These are phyloP conservation scores for Calidris pygmaea DNA, from an alignment of 2,113 vertebrate genomes.

Conservation along the genomic window DNA sequence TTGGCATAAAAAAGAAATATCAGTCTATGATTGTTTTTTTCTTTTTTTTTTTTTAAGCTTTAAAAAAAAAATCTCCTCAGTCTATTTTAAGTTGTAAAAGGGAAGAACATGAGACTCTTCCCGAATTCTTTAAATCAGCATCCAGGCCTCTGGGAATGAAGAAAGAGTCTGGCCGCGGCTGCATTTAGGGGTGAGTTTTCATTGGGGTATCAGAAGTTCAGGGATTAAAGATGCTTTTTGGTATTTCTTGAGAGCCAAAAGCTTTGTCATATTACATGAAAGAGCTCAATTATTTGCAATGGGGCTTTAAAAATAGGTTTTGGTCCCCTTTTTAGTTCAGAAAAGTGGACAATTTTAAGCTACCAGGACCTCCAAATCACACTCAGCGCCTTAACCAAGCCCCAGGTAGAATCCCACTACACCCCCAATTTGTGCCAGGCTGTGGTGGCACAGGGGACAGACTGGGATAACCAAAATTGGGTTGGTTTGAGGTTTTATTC, in stretches of 20 bases:
- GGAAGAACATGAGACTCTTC: constrained; percentile 50
- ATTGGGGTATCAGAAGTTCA: constrained; percentile 20
- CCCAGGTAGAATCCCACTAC: background rate
- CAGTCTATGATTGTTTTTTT: constrained; percentile 9
- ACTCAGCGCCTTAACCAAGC: background rate
- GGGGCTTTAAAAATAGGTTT: background rate
- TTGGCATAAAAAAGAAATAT: constrained; percentile 72
- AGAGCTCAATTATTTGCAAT: constrained; percentile 6
- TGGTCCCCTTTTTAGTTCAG: background rate
- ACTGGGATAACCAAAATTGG: background rate
- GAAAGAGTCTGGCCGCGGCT: constrained; percentile 13
- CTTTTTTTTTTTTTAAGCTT: background rate
- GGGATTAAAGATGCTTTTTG: constrained; percentile 20
- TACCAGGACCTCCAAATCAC: background rate
- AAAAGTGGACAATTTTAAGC: background rate
- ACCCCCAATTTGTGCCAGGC: background rate
- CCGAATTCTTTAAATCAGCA: constrained; percentile 13
- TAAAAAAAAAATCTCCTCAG: background rate
- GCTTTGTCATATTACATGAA: background rate
- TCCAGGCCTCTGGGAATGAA: background rate
- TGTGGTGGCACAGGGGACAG: background rate
- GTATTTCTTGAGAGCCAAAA: constrained; percentile 43
- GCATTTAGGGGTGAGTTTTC: constrained; percentile 27
- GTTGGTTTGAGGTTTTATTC: background rate
- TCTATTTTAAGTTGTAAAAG: constrained; percentile 58